These are phyloP conservation scores for Sinotaia quadrata DNA, from an alignment of 2,888 invertebrate genomes.

Conservation along the genomic window DNA sequence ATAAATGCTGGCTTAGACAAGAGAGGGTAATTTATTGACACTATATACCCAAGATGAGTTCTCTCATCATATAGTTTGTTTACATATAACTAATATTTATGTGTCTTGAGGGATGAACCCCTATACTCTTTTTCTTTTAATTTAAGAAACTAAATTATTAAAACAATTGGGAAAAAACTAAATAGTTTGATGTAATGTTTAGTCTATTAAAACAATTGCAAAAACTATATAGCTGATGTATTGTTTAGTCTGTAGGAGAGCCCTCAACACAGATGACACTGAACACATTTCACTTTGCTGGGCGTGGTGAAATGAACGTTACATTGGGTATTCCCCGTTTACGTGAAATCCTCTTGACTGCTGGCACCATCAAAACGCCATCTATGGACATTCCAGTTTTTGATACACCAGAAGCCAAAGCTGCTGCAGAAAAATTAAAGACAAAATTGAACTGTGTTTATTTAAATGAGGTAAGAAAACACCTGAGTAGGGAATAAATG, in stretches of 20 bases:
- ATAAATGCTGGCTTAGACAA: no score
- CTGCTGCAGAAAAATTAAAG: conserved; percentile 80
- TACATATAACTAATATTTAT: no score
- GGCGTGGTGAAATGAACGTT: conserved; percentile 99
- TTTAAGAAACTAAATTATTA: no score
- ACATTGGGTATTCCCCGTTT: conserved; percentile 98
- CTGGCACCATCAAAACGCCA: conserved; percentile 94
- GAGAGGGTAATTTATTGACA: no score
- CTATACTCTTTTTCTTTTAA: no score
- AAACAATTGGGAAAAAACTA: no score
- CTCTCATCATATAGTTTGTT: no score
- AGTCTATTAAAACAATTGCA: no score
- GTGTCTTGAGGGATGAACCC: no score
- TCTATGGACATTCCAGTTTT: conserved; percentile 94
- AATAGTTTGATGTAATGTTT: no score
- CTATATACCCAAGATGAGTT: no score
- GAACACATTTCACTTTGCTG: conserved; percentile 99
- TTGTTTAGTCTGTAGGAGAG: conserved; percentile 88
- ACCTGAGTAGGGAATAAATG: not conserved
- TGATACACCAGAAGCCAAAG: conserved; percentile 64
- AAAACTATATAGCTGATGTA: not conserved
- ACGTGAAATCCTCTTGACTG: conserved; percentile 95
- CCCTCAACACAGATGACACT: conserved; percentile 99
- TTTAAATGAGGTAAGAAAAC: conserved; percentile 77
- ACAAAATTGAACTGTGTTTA: conserved; percentile 84